These are phyloP conservation scores for Gymnoscelis rufifasciata DNA, from an alignment of 2,888 invertebrate genomes.

Conservation along the genomic window DNA sequence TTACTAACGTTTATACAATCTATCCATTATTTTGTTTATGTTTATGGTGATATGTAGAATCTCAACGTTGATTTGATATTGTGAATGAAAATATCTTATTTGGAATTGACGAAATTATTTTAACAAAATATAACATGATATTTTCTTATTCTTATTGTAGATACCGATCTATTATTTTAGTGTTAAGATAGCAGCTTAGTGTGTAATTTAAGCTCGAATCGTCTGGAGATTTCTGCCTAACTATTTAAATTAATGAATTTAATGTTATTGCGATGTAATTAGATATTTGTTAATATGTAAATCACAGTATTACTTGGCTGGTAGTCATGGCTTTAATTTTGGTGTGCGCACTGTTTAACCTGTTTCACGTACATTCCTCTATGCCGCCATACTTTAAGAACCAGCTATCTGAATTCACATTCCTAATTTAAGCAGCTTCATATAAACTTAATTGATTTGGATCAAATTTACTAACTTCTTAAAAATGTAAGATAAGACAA, in stretches of 20 bases:
- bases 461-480: no score
- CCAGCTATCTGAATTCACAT: not conserved
- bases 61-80: conserved; percentile 42
- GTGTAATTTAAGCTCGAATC: conserved; percentile 19
- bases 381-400: not conserved
- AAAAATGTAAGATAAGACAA: not conserved
- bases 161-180: conserved; percentile 24
- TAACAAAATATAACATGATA: conserved; percentile 47
- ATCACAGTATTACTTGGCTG: conserved; percentile 22
- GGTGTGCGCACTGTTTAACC: conserved; percentile 14
- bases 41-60: conserved; percentile 41
- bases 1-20: conserved; percentile 49
- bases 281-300: conserved; percentile 13
- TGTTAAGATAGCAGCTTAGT: conserved; percentile 26
- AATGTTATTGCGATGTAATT: conserved; percentile 11
- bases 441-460: no score
- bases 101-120: conserved; percentile 67
- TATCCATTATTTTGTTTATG: conserved; percentile 25
- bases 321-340: conserved; percentile 30
- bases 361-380: conserved; percentile 4
- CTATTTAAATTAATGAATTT: conserved; percentile 15
- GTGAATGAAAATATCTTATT: conserved; percentile 40
- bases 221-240: conserved; percentile 19
- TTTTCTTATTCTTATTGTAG: conserved; percentile 57
- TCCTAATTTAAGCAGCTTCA: not conserved